Evolutionary conservation across 2,888 invertebrate species (phyloP), one percentile per base, ranked within the genome.

Genomic region (Diloba caeruleocephala): DNA sequence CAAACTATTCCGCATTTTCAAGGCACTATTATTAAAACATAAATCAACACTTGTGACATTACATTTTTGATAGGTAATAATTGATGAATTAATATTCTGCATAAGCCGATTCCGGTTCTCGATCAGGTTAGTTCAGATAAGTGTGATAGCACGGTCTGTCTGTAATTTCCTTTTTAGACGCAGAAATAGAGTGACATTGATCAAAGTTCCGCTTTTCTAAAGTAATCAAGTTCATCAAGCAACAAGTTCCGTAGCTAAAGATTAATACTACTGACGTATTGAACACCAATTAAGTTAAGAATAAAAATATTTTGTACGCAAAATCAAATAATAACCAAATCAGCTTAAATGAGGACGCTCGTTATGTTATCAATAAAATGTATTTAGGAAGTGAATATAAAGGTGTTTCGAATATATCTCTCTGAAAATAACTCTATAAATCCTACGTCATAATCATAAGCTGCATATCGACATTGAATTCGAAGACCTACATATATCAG

Each of bases 1-100:
- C 36, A 44, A 44, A 49, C 48, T 44, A 64, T 82, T 82, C 78
- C 79, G 81, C 71, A 57, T 77, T 71, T 41, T 53, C 71, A 73
- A 73, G 76, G 70, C 72, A 71, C 54, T 38, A 55, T 51, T 29
- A 21, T 7, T 17, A 39, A 17, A 42, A 19, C 23, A 37, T 34
- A 21, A 51, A 51, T 54, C 36, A 41, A 12, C 5, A 53, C 13
- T 41, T 43, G 23, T 36, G 34, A 36, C 29, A 49, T 42, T n/a
- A 21, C 12, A 19, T 42, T 28, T 29, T 31, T 17, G 38, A 48
- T n/a, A n/a, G n/a, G n/a, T n/a, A n/a, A n/a, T n/a, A n/a, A n/a
- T n/a, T n/a, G n/a, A 34, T 21, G 56, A 51, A 38, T 42, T 48
- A 43, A 36, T 49, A 28, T 56, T 28, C 50, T 10, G 43, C 32